Percentiles rank a stretch among this genome's conserved stretches.
These are phyloP conservation scores for Callorhinus ursinus DNA, from an alignment of 2,113 vertebrate species.

Conservation along the genomic window DNA sequence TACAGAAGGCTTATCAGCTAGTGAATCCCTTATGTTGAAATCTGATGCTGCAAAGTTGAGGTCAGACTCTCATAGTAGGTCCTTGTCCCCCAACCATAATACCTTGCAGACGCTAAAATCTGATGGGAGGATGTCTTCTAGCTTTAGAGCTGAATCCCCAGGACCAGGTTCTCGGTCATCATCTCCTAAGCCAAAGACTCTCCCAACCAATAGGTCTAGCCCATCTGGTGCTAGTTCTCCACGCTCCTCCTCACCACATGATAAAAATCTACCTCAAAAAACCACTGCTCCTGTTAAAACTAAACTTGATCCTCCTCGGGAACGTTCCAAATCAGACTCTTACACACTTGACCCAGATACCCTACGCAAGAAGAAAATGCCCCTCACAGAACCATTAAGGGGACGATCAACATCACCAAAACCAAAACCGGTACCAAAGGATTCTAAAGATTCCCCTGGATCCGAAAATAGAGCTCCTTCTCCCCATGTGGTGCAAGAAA, in stretches of 20 bases:
- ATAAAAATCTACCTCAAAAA: constrained; percentile 94
- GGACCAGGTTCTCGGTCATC: constrained; percentile 94
- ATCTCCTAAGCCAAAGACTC: constrained; percentile 95
- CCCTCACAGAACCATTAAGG: constrained; percentile 94
- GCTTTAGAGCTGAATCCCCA: constrained; percentile 94
- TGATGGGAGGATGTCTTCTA: constrained; percentile 90
- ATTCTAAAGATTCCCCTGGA: constrained; percentile 88
- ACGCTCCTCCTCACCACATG: constrained; percentile 92
- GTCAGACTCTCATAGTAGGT: constrained; percentile 97
- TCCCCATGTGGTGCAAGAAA: constrained; percentile 97
- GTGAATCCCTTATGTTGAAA: constrained; percentile 95
- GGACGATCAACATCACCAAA: constrained; percentile 98
- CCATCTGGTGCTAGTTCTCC: constrained; percentile 91
- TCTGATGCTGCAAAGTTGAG: constrained; percentile 96
- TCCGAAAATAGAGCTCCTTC: constrained; percentile 94
- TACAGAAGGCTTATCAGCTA: constrained; percentile 91
- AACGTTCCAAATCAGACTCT: constrained; percentile 98
- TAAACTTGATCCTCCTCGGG: constrained; percentile 95
- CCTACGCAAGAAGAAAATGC: constrained; percentile 96
- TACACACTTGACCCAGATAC: constrained; percentile 98
- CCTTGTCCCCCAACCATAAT: constrained; percentile 98
- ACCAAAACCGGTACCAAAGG: constrained; percentile 93
- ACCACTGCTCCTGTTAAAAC: constrained; percentile 92
- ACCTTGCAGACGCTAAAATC: constrained; percentile 96
- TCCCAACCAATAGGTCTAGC: constrained; percentile 90